Percentiles rank a stretch among this genome's conserved stretches.
Evolutionary conservation across 2,888 invertebrate species (phyloP).

Genomic region (Liposcelis brunnea): DNA sequence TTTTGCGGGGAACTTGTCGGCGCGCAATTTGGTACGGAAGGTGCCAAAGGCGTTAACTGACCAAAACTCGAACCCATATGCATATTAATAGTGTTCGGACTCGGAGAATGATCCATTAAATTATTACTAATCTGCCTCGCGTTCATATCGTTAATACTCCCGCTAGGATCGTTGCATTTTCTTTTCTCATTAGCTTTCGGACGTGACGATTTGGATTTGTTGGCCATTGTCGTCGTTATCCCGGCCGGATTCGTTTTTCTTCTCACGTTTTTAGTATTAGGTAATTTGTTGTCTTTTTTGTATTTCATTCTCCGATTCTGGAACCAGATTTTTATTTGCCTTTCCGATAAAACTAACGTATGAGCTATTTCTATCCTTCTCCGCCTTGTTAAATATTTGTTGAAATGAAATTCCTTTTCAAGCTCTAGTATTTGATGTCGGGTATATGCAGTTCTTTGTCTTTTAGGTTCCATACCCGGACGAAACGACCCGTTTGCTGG

Average conservation of each 20-base stretch:
- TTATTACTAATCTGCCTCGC: too few relatives aligned
- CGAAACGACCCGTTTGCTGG: conserved; percentile 74
- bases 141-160: neutral
- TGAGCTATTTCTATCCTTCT: conserved; percentile 95
- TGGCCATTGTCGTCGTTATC: conserved; percentile 37
- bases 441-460: conserved; percentile 93
- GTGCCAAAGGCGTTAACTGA: conserved; percentile 36
- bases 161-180: conserved; percentile 11
- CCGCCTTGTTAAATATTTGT: conserved; percentile 86
- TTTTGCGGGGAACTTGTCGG: conserved; percentile 31
- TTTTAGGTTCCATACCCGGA: conserved; percentile 88
- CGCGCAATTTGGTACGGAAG: conserved; percentile 23
- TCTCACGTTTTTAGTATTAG: conserved; percentile 63
- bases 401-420: conserved; percentile 96
- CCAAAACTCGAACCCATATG: conserved; percentile 31
- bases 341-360: conserved; percentile 77
- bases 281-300: conserved; percentile 77
- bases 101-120: neutral
- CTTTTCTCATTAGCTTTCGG: conserved; percentile 12
- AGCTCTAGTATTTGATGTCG: conserved; percentile 94
- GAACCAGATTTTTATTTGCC: conserved; percentile 84
- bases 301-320: conserved; percentile 73
- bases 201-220: conserved; percentile 21
- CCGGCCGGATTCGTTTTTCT: conserved; percentile 62
- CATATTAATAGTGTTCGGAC: neutral